A percentile compares a stretch with the other conserved stretches of the same genome.
Evolutionary conservation across 2,888 invertebrate genomes (phyloP).

Genomic region (Linnaemya tessellans): DNA sequence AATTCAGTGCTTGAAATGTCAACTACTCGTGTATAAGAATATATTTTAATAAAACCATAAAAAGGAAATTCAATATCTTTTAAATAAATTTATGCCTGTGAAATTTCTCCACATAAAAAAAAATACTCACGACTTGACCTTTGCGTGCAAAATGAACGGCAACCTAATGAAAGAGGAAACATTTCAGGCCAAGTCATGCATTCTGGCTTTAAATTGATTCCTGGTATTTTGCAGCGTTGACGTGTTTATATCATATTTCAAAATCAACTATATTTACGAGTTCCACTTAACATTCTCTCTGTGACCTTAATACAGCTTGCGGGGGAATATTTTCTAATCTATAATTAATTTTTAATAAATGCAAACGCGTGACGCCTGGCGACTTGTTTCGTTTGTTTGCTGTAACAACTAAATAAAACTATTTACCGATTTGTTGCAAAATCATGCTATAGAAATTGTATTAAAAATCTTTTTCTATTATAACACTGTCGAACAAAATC

Average conservation of each 20-base stretch:
- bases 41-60: background rate
- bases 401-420: background rate
- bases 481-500: no score
- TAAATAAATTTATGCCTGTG: background rate
- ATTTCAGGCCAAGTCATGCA: background rate
- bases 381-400: background rate
- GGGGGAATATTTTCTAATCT: background rate
- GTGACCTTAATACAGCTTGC: slow-evolving; percentile 6
- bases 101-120: background rate
- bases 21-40: background rate
- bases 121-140: slow-evolving; percentile 38
- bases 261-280: background rate
- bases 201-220: slow-evolving; percentile 29
- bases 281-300: background rate
- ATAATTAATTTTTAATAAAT: slow-evolving; percentile 21
- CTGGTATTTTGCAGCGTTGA: slow-evolving; percentile 22
- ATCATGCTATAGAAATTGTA: background rate
- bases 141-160: slow-evolving; percentile 56
- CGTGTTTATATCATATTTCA: slow-evolving; percentile 24
- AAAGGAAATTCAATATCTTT: background rate
- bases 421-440: background rate
- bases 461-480: no score
- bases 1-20: background rate
- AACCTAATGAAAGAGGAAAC: background rate
- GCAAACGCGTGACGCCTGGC: background rate